Evolutionary conservation across 2,888 invertebrate species (phyloP).

Genomic region (Agrotis clavis): DNA sequence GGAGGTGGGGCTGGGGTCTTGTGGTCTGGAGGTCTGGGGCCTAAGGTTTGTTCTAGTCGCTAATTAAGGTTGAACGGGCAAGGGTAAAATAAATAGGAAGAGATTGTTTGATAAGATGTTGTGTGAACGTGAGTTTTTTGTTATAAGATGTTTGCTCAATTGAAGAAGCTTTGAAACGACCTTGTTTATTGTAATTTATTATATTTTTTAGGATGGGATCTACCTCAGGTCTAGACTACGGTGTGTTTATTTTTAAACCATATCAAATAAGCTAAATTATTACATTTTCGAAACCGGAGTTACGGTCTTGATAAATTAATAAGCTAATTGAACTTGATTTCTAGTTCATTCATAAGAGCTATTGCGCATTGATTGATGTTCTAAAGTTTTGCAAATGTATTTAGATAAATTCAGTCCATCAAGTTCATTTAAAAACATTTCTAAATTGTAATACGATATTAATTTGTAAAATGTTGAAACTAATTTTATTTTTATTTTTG

Average conservation of each 20-base stretch:
- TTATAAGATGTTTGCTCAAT: not conserved
- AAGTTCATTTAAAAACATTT: not conserved
- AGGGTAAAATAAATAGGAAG: slow-evolving; percentile 58
- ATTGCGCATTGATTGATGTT: not conserved
- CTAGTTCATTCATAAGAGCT: not conserved
- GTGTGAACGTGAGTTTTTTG: not conserved
- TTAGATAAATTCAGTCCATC: not conserved
- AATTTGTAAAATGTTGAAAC: no score
- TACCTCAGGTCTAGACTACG: not conserved
- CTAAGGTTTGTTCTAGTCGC: slow-evolving; percentile 44
- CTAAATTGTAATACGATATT: no score
- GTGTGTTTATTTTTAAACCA: not conserved
- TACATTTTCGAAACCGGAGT: not conserved
- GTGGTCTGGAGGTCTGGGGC: not conserved
- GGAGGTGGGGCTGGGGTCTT: not conserved
- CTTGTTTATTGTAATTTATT: not conserved
- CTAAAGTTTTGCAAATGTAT: not conserved
- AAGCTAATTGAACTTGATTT: slow-evolving; percentile 7
- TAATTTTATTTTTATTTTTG: not conserved
- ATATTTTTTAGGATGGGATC: not conserved
- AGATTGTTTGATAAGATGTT: slow-evolving; percentile 11
- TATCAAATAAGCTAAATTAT: no score
- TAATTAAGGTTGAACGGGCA: slow-evolving; percentile 48
- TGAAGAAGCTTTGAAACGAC: not conserved
- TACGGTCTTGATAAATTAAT: not conserved